These are phyloP conservation scores for Andricus quercusramuli DNA, from an alignment of 2,888 invertebrate genomes.

Conservation along the genomic window DNA sequence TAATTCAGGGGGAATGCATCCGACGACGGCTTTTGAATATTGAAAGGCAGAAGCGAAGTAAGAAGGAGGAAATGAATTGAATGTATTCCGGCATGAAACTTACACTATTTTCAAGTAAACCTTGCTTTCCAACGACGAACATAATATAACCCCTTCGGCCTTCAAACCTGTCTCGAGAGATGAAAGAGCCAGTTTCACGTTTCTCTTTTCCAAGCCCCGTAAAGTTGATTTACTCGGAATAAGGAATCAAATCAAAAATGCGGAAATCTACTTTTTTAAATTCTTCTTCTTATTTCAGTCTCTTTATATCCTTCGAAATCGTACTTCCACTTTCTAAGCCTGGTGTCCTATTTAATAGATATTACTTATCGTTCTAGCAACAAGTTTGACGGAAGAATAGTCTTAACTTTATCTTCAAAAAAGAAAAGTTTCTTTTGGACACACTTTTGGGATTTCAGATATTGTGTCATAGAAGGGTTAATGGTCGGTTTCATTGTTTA, in stretches of 20 bases:
- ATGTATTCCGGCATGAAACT: constrained; percentile 24
- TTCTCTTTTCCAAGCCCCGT: constrained; percentile 5
- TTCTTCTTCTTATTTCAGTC: background rate
- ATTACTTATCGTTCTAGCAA: background rate
- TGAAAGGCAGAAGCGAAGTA: background rate
- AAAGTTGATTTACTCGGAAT: constrained; percentile 20
- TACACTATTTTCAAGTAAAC: constrained; percentile 19
- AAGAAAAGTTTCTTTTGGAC: too few species aligned
- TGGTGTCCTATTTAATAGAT: background rate
- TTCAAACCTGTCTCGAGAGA: constrained; percentile 22
- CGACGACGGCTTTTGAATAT: constrained; percentile 20
- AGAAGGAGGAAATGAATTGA: constrained; percentile 1
- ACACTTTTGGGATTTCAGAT: too few species aligned
- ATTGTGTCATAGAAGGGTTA: too few species aligned
- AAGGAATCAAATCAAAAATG: constrained; percentile 7
- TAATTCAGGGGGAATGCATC: constrained; percentile 4
- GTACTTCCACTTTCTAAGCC: background rate
- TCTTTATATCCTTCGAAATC: background rate
- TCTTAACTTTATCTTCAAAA: too few species aligned
- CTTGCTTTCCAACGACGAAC: background rate
- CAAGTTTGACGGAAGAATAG: too few species aligned
- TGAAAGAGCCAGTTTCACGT: constrained; percentile 19
- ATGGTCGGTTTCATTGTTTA: too few species aligned
- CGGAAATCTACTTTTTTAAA: background rate
- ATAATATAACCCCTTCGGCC: constrained; percentile 25